These are phyloP conservation scores for Andrena hattorfiana DNA, from an alignment of 2,888 invertebrate genomes.

Conservation along the genomic window DNA sequence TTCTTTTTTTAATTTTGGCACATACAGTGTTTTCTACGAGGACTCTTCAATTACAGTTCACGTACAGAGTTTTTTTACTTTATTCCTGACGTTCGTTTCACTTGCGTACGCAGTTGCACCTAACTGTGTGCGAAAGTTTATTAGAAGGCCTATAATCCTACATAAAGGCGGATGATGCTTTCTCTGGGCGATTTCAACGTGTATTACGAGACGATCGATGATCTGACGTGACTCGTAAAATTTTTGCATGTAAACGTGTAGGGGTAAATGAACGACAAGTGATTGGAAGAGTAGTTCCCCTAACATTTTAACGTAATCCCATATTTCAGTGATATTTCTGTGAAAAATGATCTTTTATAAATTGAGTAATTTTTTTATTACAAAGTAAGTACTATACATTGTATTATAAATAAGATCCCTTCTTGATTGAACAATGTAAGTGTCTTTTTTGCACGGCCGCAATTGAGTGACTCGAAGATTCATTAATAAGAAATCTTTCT, in stretches of 20 bases:
- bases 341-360: too few relatives aligned
- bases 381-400: too few relatives aligned
- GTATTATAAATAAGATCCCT: too few relatives aligned
- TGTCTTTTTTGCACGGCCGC: too few relatives aligned
- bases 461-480: background rate
- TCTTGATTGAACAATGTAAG: too few relatives aligned
- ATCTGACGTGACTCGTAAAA: slow-evolving; percentile 21
- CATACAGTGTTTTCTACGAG: too few relatives aligned
- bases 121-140: slow-evolving; percentile 67
- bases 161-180: slow-evolving; percentile 71
- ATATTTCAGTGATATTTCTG: too few relatives aligned
- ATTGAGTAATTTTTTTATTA: too few relatives aligned
- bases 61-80: slow-evolving; percentile 1
- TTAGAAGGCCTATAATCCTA: slow-evolving; percentile 75
- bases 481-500: background rate
- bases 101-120: slow-evolving; percentile 1
- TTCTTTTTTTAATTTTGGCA: too few relatives aligned
- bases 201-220: slow-evolving; percentile 22
- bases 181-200: slow-evolving; percentile 63
- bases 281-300: background rate
- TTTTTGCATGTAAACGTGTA: background rate
- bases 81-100: slow-evolving; percentile 29
- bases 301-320: too few relatives aligned
- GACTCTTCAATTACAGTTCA: background rate
- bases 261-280: background rate